Conservation (phyloP, 2,113 vertebrate species). For the Solenodon paradoxus region DNA sequence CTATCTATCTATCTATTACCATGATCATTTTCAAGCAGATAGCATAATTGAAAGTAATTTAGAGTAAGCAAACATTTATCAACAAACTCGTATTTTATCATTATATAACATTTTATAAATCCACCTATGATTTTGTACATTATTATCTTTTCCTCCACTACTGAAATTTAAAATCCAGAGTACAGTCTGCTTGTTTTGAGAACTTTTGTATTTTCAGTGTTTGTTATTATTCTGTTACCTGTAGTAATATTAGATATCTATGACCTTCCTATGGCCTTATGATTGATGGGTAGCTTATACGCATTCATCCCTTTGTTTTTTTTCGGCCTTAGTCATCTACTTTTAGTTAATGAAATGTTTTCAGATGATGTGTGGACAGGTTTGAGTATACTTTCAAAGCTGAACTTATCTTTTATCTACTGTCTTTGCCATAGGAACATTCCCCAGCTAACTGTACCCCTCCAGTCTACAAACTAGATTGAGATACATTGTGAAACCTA, state of each 20-base stretch:
- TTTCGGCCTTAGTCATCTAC: not conserved
- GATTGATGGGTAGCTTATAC: not conserved
- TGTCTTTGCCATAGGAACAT: not conserved
- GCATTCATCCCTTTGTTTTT: not conserved
- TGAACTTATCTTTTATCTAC: not conserved
- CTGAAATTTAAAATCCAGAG: not conserved
- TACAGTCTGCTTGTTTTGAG: not conserved
- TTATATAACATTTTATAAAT: slow-evolving; percentile 29
- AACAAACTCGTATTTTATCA: not conserved
- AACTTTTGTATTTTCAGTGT: not conserved
- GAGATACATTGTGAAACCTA: not conserved
- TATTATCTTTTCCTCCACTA: not conserved
- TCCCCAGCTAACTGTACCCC: not conserved
- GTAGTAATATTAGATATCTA: not conserved
- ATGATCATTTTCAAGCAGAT: not conserved
- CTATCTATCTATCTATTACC: too few relatives aligned
- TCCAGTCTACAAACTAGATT: not conserved
- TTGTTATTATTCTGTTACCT: not conserved
- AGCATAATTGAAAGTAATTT: not conserved
- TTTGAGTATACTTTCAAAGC: not conserved
- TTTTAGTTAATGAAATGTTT: not conserved
- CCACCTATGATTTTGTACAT: not conserved
- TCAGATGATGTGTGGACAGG: not conserved
- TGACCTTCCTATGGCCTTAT: not conserved
- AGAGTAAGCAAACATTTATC: not conserved